Base-by-base conservation (phyloP, 2,888 invertebrate species). In the Mythimna impura region DNA sequence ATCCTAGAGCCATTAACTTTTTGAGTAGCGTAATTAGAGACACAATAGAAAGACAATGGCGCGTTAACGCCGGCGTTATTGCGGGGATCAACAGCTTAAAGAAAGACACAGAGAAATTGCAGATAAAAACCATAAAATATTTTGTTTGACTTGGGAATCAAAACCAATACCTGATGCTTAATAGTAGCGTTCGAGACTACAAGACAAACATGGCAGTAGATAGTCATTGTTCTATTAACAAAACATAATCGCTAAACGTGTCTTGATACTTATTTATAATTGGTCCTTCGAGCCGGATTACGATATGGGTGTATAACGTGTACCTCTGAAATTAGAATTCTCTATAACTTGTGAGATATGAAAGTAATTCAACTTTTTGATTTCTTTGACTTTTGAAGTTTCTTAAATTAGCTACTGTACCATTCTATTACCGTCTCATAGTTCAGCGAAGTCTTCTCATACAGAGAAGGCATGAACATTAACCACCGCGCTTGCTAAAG, bases 201-300 rank as follows among this genome's bases (percentile, higher is more conserved):
- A 25, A 57, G 6, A 30, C 8, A 8, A 57, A 57, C 3, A 17
- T 17, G 8, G 3, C 17, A 57, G 0, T 17, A 57, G 10, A 54
- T 22, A 22, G 9, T 65, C 40, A 43, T 22, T 47, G 47, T 54
- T 55, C 25, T 36, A 57, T 25, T 9, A 43, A 55, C 10, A 50
- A 12, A 47, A 36, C n/a, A n/a, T 20, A n/a, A 47, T n/a, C 30
- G n/a, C 20, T 47, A 30, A n/a, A 30, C 25, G 17, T 57, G 47
- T 64, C 17, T 5, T n/a, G 34, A n/a, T 25, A 55, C 17, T 34
- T 65, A 47, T 20, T 50, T 55, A 3, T 14, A 20, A 14, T 40
- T 73, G 55, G 73, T 61, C 55, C 55, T 76, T 80, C 34, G 66
- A 76, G 62, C 20, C 80, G 55, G 34, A 73, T 50, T 7, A 25